A percentile compares a stretch with the other conserved stretches of the same genome.
phyloP scores from a whole-genome alignment of 2,888 invertebrate genomes.

The Panzeria rudis region DNA sequence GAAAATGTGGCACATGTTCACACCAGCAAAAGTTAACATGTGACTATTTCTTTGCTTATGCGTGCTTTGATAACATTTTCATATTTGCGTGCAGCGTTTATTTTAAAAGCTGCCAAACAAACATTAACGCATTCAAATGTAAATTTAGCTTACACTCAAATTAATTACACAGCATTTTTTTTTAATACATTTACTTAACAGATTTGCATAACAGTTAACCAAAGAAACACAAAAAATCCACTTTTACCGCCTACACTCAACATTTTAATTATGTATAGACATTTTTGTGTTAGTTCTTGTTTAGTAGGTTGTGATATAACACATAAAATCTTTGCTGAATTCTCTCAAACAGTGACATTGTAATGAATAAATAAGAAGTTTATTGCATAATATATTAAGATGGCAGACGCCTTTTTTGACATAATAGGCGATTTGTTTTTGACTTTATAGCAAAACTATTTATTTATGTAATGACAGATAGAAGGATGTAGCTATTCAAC shows the following conservation, averaged over 20 bases:
- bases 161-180: slow-evolving; percentile 35
- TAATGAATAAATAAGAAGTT: neutral
- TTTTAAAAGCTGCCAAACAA: slow-evolving; percentile 20
- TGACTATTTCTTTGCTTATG: slow-evolving; percentile 35
- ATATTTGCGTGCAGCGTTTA: slow-evolving; percentile 46
- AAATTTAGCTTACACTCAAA: slow-evolving; percentile 26
- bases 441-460: neutral
- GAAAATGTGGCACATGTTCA: slow-evolving; percentile 34
- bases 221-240: neutral
- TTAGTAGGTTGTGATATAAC: neutral
- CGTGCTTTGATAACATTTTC: slow-evolving; percentile 61
- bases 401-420: neutral
- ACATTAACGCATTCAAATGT: neutral
- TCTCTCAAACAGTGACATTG: neutral
- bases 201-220: slow-evolving; percentile 8
- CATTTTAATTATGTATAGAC: slow-evolving; percentile 2
- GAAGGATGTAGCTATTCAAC: neutral
- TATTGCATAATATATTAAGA: slow-evolving; percentile 1
- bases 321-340: neutral
- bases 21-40: slow-evolving; percentile 28
- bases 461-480: neutral
- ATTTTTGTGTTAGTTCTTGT: neutral
- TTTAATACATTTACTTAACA: neutral
- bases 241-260: neutral
- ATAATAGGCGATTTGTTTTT: neutral